Evolutionary conservation across 1,140 invertebrate species (phyloP).

Genomic region (Drosophila chauvacae): DNA sequence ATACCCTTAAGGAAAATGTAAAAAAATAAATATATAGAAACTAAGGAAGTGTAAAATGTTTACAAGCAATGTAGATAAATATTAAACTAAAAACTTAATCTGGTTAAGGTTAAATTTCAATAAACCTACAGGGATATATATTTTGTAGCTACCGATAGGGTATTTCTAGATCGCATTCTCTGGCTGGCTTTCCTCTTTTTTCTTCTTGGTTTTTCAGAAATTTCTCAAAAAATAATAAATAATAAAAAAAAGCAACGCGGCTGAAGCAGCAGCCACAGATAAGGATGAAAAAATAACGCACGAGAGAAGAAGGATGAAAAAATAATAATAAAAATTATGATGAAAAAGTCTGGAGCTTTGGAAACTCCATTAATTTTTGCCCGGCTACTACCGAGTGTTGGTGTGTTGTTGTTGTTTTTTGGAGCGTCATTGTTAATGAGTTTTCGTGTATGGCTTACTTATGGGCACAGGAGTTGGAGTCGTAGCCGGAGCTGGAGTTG

Average conservation of each 20-base stretch:
- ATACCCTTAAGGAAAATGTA: constrained; percentile 5
- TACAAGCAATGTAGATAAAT: not conserved
- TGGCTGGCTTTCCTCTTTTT: not conserved
- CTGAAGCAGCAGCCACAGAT: constrained; percentile 43
- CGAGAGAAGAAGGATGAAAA: constrained; percentile 40
- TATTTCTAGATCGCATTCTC: constrained; percentile 4
- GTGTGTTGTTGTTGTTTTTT: constrained; percentile 52
- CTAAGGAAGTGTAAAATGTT: too few species aligned
- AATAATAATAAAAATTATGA: constrained; percentile 75
- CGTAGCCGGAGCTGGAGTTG: not conserved
- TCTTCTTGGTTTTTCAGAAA: constrained; percentile 45
- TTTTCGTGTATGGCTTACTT: constrained; percentile 83
- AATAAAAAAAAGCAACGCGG: constrained; percentile 49
- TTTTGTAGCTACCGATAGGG: not conserved
- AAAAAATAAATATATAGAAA: not conserved
- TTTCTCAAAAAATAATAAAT: constrained; percentile 77
- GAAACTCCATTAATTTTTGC: constrained; percentile 80
- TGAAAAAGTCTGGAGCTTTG: constrained; percentile 69
- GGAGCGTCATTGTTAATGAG: constrained; percentile 82
- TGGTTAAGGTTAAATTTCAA: not conserved
- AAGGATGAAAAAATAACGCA: constrained; percentile 41
- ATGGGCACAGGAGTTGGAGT: constrained; percentile 33
- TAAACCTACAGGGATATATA: not conserved
- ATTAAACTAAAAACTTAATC: not conserved
- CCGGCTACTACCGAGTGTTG: constrained; percentile 23